Percentiles rank a stretch among this genome's conserved stretches.
Conservation (phyloP, 2,888 invertebrate species). For the Volucella bombylans region DNA sequence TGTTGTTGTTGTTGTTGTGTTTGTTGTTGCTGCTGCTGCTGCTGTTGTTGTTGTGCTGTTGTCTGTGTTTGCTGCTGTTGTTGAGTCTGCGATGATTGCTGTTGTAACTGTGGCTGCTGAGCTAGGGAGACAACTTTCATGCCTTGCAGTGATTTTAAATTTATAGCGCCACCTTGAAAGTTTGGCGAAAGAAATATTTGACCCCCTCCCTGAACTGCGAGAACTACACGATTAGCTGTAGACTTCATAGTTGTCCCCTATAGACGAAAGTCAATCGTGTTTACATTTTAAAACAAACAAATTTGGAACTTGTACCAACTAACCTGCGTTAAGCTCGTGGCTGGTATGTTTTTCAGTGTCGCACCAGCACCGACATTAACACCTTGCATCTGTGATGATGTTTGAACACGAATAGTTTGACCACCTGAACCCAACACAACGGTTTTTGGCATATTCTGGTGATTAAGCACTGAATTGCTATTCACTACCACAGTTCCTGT, state of each 20-base stretch:
- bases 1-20: slow-evolving; percentile 35
- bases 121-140: slow-evolving; percentile 85
- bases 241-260: slow-evolving; percentile 77
- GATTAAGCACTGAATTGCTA: slow-evolving; percentile 64
- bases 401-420: slow-evolving; percentile 79
- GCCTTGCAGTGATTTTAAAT: slow-evolving; percentile 85
- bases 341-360: slow-evolving; percentile 48
- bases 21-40: slow-evolving; percentile 30
- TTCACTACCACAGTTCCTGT: slow-evolving; percentile 75
- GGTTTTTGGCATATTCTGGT: slow-evolving; percentile 76
- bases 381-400: slow-evolving; percentile 71
- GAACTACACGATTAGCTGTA: slow-evolving; percentile 82
- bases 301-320: not conserved
- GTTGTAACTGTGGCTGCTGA: slow-evolving; percentile 80
- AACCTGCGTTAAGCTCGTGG: slow-evolving; percentile 61
- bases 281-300: not conserved
- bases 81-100: slow-evolving; percentile 52
- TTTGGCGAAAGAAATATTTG: slow-evolving; percentile 86
- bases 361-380: slow-evolving; percentile 40
- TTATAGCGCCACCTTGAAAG: slow-evolving; percentile 85
- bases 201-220: slow-evolving; percentile 84
- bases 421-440: slow-evolving; percentile 79
- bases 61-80: slow-evolving; percentile 57
- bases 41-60: slow-evolving; percentile 40
- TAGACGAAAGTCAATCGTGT: not conserved